Percentiles rank a stretch among this genome's conserved stretches.
These are phyloP conservation scores for Saxicola maurus DNA, from an alignment of 2,797 vertebrate species.

Conservation along the genomic window DNA sequence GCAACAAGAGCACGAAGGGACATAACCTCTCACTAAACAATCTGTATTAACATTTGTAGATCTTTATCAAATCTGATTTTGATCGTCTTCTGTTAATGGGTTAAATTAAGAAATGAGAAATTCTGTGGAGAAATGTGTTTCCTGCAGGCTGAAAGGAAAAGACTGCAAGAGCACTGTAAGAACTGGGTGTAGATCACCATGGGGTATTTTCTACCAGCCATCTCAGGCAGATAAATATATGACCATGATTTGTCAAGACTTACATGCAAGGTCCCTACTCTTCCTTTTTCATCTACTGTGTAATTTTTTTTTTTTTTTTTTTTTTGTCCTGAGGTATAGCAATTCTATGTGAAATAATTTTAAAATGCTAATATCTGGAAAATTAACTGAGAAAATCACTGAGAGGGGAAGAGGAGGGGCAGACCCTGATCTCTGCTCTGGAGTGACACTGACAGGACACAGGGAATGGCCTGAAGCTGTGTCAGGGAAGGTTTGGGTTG, in stretches of 20 bases:
- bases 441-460: accelerated
- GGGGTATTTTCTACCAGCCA: background rate
- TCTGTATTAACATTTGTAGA: background rate
- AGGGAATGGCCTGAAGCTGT: background rate
- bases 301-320: background rate
- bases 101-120: background rate
- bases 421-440: accelerated
- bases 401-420: accelerated
- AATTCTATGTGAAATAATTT: background rate
- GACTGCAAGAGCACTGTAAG: background rate
- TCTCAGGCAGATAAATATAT: background rate
- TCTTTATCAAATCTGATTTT: background rate
- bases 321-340: background rate
- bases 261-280: background rate
- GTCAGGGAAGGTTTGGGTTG: background rate
- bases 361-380: background rate
- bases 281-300: background rate
- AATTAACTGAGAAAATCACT: background rate
- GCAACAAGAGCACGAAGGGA: background rate
- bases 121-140: background rate
- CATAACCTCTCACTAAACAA: background rate
- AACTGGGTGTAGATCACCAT: background rate
- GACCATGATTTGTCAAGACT: background rate
- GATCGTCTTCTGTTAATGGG: background rate
- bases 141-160: background rate